Evolutionary conservation across 2,113 vertebrate species (phyloP), one percentile per base, ranked within the genome.

Genomic region (Emydura subglobosa): DNA sequence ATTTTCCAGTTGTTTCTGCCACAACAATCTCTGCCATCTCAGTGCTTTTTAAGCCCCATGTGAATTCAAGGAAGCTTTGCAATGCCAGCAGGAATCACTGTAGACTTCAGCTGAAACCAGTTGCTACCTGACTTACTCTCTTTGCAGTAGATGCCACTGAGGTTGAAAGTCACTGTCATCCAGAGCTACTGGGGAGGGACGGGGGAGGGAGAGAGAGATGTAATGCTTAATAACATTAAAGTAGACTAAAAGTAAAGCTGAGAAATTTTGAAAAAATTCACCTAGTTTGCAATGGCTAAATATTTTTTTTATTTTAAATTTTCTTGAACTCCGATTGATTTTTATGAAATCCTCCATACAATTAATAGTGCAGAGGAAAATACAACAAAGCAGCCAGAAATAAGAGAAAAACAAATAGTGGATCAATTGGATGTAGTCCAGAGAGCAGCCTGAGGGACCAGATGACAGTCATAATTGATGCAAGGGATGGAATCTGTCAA

Each of bases 1-100:
- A 97, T 97, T 98, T 98, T 98, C 98, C 98, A 98, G 98, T 98
- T 98, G 98, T 98, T 98, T 97, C 98, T 98, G 98, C 98, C 98
- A 98, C 97, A 98, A 97, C 97, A 97, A 98, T 98, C 98, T 98
- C 97, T 98, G 98, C 97, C 98, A 98, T 97, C 96, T 98, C 98
- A 98, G 95, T 98, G 98, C 98, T 95, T 98, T 97, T 53, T 68
- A 95, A 96, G 98, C 95, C 98, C 98, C 97, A 54, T 94, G 96
- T 98, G 98, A 98, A 97, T 98, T 98, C 94, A 96, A 97, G 86
- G 97, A 96, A 97, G 97, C 97, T 98, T 98, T 92, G 86, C 96
- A 65, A 91, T 97, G 97, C 97, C 92, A 94, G 96, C 97, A 98
- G 96, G 96, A 96, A 98, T 98, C 97, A 97, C 93, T 94, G 96